Percentiles rank a stretch among this genome's conserved stretches.
phyloP scores from a whole-genome alignment of 2,888 invertebrate species.

The Tenthredo notha region DNA sequence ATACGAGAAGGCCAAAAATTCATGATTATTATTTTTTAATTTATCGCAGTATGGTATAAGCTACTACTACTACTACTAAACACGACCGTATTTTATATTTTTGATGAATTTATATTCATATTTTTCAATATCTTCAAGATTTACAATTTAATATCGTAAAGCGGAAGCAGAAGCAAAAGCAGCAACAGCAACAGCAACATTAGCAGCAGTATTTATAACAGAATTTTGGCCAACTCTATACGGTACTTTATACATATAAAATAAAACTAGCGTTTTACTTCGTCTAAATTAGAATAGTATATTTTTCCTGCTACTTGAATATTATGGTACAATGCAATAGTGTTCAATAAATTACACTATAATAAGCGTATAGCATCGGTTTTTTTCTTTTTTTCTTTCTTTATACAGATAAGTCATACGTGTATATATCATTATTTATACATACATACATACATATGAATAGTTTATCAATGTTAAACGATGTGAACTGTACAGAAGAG shows the following conservation, averaged over 20 bases:
- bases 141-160: background rate
- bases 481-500: background rate
- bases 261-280: constrained; percentile 50
- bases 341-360: constrained; percentile 36
- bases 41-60: background rate
- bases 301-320: constrained; percentile 40
- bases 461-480: background rate
- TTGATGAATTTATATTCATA: background rate
- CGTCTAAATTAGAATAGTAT: constrained; percentile 44
- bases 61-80: background rate
- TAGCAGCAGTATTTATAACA: background rate
- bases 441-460: background rate
- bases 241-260: constrained; percentile 41
- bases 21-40: background rate
- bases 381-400: background rate
- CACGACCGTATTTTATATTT: background rate
- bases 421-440: background rate
- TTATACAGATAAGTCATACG: constrained; percentile 21
- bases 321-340: constrained; percentile 51
- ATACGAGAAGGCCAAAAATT: constrained; percentile 42
- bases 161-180: background rate
- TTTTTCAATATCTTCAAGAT: background rate
- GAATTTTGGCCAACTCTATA: constrained; percentile 38
- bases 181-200: background rate
- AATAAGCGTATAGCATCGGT: constrained; percentile 38